Evolutionary conservation across 1,140 invertebrate genomes (phyloP).

Genomic region (Drosophila mauritiana): DNA sequence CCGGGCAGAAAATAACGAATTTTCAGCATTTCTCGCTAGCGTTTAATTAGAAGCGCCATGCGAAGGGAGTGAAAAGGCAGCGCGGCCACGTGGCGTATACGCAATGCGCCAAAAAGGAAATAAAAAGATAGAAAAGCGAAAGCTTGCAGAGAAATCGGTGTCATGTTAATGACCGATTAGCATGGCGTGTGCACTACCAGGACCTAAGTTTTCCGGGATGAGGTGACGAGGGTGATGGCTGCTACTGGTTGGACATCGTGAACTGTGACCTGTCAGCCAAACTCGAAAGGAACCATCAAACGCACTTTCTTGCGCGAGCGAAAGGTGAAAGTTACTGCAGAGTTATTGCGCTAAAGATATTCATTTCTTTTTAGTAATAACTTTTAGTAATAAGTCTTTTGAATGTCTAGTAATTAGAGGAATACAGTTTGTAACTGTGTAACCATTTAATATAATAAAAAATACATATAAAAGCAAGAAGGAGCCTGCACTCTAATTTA

Average conservation of each 20-base stretch:
- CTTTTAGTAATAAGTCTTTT: not conserved
- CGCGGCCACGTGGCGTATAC: conserved; percentile 41
- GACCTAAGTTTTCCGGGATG: not conserved
- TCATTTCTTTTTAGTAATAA: too few relatives aligned
- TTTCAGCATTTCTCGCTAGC: conserved; percentile 30
- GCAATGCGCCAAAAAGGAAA: conserved; percentile 41
- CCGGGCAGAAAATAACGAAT: conserved; percentile 25
- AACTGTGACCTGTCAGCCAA: conserved; percentile 27
- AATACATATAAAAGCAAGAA: too few relatives aligned
- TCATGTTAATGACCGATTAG: conserved; percentile 79
- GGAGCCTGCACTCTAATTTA: not conserved
- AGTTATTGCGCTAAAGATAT: not conserved
- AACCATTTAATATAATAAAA: too few relatives aligned
- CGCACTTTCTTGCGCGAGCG: conserved; percentile 10
- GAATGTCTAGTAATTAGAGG: not conserved
- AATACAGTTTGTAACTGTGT: too few relatives aligned
- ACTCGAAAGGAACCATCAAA: conserved; percentile 14
- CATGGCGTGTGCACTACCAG: conserved; percentile 33
- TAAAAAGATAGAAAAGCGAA: not conserved
- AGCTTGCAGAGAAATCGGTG: conserved; percentile 57
- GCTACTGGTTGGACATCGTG: conserved; percentile 1
- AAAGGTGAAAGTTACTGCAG: conserved; percentile 4
- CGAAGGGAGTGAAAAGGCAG: conserved; percentile 9
- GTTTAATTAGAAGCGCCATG: conserved; percentile 48
- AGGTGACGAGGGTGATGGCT: not conserved